Evolutionary conservation across 2,797 vertebrate species (phyloP).

Genomic region (Podarcis siculus): DNA sequence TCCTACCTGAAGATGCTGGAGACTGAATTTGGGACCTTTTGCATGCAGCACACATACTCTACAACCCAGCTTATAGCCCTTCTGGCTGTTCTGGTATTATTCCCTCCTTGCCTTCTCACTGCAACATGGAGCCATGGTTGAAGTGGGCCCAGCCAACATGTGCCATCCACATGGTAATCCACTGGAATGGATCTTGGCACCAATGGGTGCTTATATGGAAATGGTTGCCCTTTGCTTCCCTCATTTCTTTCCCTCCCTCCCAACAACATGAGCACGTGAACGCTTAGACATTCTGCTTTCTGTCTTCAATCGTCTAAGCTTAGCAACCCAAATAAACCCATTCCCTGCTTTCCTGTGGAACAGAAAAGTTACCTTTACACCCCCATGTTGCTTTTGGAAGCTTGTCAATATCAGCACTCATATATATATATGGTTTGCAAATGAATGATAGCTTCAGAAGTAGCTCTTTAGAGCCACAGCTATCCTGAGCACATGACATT

Average conservation of each 20-base stretch:
- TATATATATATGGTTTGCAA: constrained; percentile 25
- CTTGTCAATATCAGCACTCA: constrained; percentile 29
- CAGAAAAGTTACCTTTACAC: constrained; percentile 37
- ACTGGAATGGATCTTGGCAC: neutral
- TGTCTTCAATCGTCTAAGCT: neutral
- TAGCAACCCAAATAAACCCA: constrained; percentile 46
- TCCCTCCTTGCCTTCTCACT: neutral
- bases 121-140: neutral
- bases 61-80: neutral
- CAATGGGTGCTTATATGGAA: neutral
- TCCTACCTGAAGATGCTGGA: too few relatives aligned
- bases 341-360: neutral
- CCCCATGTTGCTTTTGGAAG: constrained; percentile 30
- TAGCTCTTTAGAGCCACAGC: constrained; percentile 37
- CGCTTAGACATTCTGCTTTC: constrained; percentile 6
- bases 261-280: neutral
- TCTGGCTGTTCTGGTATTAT: neutral
- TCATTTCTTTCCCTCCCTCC: neutral
- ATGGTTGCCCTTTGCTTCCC: neutral
- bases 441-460: constrained; percentile 45
- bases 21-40: too few relatives aligned
- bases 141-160: neutral
- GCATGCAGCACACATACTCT: too few relatives aligned
- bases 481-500: fast-evolving
- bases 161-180: neutral